Evolutionary conservation across 2,888 invertebrate species (phyloP).

Genomic region (Pyralis farinalis): DNA sequence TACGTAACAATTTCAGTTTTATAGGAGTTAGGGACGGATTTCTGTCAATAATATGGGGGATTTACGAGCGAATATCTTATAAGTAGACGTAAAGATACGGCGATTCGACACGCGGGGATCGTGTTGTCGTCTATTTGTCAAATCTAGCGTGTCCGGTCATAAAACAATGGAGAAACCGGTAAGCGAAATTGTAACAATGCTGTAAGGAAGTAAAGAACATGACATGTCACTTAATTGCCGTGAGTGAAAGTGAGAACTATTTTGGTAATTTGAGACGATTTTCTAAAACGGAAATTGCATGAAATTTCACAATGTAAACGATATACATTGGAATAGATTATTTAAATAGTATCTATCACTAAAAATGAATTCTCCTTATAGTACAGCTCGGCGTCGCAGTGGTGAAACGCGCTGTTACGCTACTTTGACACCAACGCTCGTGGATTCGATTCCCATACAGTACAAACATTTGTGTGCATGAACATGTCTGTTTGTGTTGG

Average conservation of each 20-base stretch:
- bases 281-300: not conserved
- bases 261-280: no score
- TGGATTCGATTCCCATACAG: no score
- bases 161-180: not conserved
- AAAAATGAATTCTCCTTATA: no score
- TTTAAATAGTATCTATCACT: no score
- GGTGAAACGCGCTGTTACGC: no score
- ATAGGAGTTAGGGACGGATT: slow-evolving; percentile 47
- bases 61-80: slow-evolving; percentile 47
- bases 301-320: no score
- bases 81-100: slow-evolving; percentile 38
- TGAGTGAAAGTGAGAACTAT: slow-evolving; percentile 6
- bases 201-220: slow-evolving; percentile 10
- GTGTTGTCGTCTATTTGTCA: slow-evolving; percentile 16
- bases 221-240: slow-evolving; percentile 13
- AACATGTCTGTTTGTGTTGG: no score
- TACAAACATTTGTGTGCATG: no score
- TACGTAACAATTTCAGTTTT: slow-evolving; percentile 49
- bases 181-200: not conserved
- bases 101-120: slow-evolving; percentile 32
- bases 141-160: not conserved
- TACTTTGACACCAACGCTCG: no score
- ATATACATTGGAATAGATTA: no score
- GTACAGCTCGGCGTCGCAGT: no score
- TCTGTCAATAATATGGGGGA: slow-evolving; percentile 50